These are phyloP conservation scores for Silvanus unidentatus DNA, from an alignment of 2,888 invertebrate genomes.

Conservation along the genomic window DNA sequence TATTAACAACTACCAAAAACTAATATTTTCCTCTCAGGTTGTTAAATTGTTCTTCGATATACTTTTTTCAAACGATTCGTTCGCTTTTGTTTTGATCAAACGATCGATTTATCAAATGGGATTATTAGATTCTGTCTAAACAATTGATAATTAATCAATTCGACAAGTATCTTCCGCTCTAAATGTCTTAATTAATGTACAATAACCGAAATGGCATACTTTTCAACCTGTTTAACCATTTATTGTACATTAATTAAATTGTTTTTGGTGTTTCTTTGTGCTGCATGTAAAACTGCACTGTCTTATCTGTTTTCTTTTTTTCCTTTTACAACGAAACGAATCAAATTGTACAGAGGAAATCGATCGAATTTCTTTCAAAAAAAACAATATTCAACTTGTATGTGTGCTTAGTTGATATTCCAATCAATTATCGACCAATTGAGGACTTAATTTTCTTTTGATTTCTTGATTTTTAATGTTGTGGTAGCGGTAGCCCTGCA, in stretches of 20 bases:
- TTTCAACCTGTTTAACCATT: neutral
- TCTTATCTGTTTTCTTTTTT: slow-evolving; percentile 20
- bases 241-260: slow-evolving; percentile 20
- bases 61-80: neutral
- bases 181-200: slow-evolving; percentile 26
- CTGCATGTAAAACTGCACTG: slow-evolving; percentile 38
- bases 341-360: neutral
- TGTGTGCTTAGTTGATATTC: slow-evolving; percentile 15
- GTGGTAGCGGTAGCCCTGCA: slow-evolving; percentile 49
- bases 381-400: neutral
- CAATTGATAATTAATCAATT: too few relatives aligned
- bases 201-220: slow-evolving; percentile 4
- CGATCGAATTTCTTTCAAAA: slow-evolving; percentile 2
- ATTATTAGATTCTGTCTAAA: too few relatives aligned
- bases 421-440: slow-evolving; percentile 5
- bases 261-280: slow-evolving; percentile 37
- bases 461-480: slow-evolving; percentile 36
- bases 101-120: too few relatives aligned
- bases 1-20: neutral
- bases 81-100: neutral
- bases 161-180: slow-evolving; percentile 21
- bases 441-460: neutral
- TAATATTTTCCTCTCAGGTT: neutral
- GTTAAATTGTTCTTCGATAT: neutral
- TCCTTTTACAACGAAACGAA: slow-evolving; percentile 23